A percentile compares a stretch with the other conserved stretches of the same genome.
phyloP scores from a whole-genome alignment of 2,888 invertebrate species.

The Platypus cylindrus region DNA sequence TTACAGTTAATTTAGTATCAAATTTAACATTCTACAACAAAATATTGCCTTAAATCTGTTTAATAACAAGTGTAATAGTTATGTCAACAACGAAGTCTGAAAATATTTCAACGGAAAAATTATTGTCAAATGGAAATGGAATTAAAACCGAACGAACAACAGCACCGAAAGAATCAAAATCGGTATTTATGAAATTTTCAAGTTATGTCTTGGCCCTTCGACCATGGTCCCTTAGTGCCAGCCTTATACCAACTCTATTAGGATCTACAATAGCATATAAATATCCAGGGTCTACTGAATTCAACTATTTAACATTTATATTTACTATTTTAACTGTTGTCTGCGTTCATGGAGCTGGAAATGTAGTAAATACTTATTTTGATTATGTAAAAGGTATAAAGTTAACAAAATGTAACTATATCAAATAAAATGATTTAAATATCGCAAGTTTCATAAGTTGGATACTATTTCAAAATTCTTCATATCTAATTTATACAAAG shows the following conservation, averaged over 20 bases:
- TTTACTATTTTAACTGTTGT: conserved; percentile 77
- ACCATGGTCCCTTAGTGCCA: conserved; percentile 90
- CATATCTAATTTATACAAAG: conserved; percentile 2
- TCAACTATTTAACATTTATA: conserved; percentile 66
- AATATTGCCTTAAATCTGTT: too few relatives aligned
- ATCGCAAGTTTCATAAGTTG: conserved; percentile 2
- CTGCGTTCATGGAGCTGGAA: conserved; percentile 91
- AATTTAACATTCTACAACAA: too few relatives aligned
- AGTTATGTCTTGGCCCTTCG: conserved; percentile 80
- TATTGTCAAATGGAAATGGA: conserved; percentile 15
- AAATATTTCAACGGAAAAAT: conserved; percentile 5
- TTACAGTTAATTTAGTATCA: too few relatives aligned
- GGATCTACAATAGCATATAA: conserved; percentile 85
- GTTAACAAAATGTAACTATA: neutral
- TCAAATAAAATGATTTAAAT: conserved; percentile 29
- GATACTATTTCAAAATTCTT: neutral
- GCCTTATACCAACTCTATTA: conserved; percentile 78
- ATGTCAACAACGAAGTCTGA: too few relatives aligned
- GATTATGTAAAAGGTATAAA: conserved; percentile 74
- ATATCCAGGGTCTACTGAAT: conserved; percentile 57
- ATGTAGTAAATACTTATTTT: conserved; percentile 92
- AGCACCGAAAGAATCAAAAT: conserved; percentile 18
- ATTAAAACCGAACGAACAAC: conserved; percentile 5
- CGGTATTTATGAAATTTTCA: conserved; percentile 71
- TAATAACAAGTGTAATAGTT: conserved; percentile 4